These are phyloP conservation scores for Erpetoichthys calabaricus DNA, from an alignment of 2,797 vertebrate genomes.

Conservation along the genomic window DNA sequence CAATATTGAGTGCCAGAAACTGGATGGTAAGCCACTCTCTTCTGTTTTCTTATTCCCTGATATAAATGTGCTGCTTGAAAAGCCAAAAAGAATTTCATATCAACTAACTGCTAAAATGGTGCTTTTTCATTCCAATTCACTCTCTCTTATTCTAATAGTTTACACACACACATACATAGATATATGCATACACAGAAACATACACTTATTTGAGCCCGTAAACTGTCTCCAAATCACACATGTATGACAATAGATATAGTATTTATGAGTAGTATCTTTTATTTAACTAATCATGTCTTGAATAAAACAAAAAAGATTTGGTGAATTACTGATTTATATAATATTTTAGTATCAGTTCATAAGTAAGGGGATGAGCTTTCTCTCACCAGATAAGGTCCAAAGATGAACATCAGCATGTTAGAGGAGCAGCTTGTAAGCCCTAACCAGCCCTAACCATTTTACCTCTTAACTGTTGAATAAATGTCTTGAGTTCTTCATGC, in stretches of 20 bases:
- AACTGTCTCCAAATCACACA: constrained; percentile 17
- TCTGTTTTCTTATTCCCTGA: too few species aligned
- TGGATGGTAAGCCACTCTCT: too few species aligned
- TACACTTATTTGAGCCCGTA: constrained; percentile 17
- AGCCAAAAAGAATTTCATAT: too few species aligned
- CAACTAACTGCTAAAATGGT: too few species aligned
- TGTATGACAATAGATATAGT: constrained; percentile 15
- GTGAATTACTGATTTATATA: too few species aligned
- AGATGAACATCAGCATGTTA: constrained; percentile 5
- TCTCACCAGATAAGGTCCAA: constrained; percentile 12
- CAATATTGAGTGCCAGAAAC: too few species aligned
- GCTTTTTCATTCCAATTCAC: background rate
- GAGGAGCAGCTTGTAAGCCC: background rate
- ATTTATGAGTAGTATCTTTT: too few species aligned
- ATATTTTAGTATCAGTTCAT: too few species aligned
- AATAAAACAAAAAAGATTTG: too few species aligned
- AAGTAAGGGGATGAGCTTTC: too few species aligned
- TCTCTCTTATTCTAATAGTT: constrained; percentile 13
- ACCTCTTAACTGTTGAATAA: background rate
- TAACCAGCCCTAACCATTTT: constrained; percentile 1
- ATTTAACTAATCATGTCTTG: too few species aligned
- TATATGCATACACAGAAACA: background rate
- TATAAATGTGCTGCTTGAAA: too few species aligned
- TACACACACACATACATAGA: constrained; percentile 21
- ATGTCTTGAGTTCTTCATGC: background rate